Evolutionary conservation across 2,888 invertebrate species (phyloP).

Genomic region (Nysson spinosus): DNA sequence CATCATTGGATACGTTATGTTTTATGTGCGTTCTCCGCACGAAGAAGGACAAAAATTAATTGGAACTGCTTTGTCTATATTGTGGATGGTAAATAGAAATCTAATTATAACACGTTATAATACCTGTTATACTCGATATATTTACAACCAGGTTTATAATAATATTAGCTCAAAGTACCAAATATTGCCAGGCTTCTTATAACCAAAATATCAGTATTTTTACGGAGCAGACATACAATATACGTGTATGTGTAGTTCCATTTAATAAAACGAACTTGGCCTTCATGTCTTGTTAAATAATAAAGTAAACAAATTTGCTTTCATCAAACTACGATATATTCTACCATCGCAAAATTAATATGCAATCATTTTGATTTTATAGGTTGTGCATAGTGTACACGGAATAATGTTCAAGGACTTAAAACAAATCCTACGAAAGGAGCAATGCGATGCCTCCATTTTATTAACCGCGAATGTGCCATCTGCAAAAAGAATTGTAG

Average conservation of each 20-base stretch:
- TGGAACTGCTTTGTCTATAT: slow-evolving; percentile 94
- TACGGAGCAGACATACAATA: too few relatives aligned
- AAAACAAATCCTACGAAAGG: slow-evolving; percentile 98
- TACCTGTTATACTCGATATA: too few relatives aligned
- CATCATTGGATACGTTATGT: slow-evolving; percentile 99
- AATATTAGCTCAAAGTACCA: too few relatives aligned
- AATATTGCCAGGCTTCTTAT: too few relatives aligned
- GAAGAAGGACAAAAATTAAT: slow-evolving; percentile 97
- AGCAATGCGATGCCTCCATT: slow-evolving; percentile 99
- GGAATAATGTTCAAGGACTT: slow-evolving; percentile 99
- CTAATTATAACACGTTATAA: not conserved
- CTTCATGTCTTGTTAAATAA: too few relatives aligned
- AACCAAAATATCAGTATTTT: too few relatives aligned
- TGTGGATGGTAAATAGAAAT: slow-evolving; percentile 91
- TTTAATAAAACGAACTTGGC: not conserved
- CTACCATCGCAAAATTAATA: too few relatives aligned
- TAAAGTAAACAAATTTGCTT: too few relatives aligned
- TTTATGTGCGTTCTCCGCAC: slow-evolving; percentile 97
- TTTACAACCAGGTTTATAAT: too few relatives aligned
- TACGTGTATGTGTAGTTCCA: too few relatives aligned
- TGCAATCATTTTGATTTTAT: slow-evolving; percentile 14
- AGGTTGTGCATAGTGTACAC: slow-evolving; percentile 98
- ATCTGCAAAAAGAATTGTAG: slow-evolving; percentile 98
- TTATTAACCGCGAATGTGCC: slow-evolving; percentile 99
- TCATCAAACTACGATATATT: too few relatives aligned